Evolutionary conservation across 2,888 invertebrate genomes (phyloP).

Genomic region (Cheilosia soror): DNA sequence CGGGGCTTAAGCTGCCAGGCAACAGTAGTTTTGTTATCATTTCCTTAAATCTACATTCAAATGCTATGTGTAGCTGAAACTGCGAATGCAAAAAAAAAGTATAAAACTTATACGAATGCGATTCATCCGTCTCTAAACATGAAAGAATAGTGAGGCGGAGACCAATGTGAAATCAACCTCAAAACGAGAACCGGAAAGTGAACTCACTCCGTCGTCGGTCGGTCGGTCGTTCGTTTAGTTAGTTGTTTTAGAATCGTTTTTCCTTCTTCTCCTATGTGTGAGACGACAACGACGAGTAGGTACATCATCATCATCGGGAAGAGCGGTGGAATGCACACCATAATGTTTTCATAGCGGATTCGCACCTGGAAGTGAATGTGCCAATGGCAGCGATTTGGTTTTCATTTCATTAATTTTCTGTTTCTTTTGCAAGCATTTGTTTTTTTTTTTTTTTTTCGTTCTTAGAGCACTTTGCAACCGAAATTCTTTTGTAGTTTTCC

Average conservation of each 20-base stretch:
- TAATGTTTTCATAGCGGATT: conserved; percentile 33
- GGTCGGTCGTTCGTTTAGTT: conserved; percentile 31
- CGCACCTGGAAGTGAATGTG: conserved; percentile 64
- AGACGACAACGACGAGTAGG: conserved; percentile 4
- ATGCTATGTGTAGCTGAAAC: conserved; percentile 23
- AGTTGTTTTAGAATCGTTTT: conserved; percentile 36
- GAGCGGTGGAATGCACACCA: conserved; percentile 7
- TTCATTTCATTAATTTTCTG: conserved; percentile 67
- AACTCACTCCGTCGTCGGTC: conserved; percentile 13
- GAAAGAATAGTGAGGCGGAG: conserved; percentile 28
- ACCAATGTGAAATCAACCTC: conserved; percentile 73
- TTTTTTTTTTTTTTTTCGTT: conserved; percentile 10
- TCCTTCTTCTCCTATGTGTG: conserved; percentile 16
- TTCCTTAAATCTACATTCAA: conserved; percentile 60
- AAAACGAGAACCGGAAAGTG: conserved; percentile 73
- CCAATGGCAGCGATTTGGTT: conserved; percentile 66
- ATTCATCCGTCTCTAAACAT: conserved; percentile 29
- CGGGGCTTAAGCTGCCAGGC: conserved; percentile 18
- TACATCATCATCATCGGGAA: conserved; percentile 29
- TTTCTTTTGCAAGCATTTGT: conserved; percentile 17
- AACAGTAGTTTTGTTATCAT: conserved; percentile 58
- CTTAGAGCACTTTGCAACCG: conserved; percentile 39
- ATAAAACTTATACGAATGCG: conserved; percentile 10
- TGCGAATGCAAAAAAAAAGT: conserved; percentile 12
- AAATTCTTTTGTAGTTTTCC: conserved; percentile 64